Conservation (phyloP, 2,113 vertebrate species). For the Engystomops pustulosus region DNA sequence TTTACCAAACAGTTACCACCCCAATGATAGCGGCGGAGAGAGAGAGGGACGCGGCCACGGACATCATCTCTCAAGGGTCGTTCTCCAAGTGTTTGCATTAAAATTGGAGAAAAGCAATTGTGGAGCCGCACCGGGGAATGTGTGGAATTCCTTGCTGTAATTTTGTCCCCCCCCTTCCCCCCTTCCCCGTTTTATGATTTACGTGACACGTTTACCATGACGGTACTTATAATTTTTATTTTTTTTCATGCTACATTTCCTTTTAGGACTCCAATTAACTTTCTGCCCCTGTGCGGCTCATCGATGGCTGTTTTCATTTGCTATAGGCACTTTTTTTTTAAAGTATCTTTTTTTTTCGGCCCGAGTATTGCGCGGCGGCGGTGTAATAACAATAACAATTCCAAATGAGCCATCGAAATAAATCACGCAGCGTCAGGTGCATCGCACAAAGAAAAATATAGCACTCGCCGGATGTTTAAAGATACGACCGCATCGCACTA, state of each 20-base stretch:
- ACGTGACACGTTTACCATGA: slow-evolving; percentile 24
- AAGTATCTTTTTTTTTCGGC: slow-evolving; percentile 52
- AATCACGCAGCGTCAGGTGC: slow-evolving; percentile 35
- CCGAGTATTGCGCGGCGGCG: not conserved
- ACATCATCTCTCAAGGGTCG: slow-evolving; percentile 51
- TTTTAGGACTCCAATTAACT: slow-evolving; percentile 58
- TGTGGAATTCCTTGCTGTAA: slow-evolving; percentile 25
- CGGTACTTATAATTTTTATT: slow-evolving; percentile 53
- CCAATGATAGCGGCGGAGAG: slow-evolving; percentile 34
- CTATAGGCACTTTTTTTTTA: slow-evolving; percentile 40
- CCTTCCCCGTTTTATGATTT: slow-evolving; percentile 29
- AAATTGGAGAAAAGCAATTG: slow-evolving; percentile 48
- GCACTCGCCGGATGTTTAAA: slow-evolving; percentile 35
- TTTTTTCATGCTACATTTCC: slow-evolving; percentile 52
- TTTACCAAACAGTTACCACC: slow-evolving; percentile 31
- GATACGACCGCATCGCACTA: slow-evolving; percentile 15
- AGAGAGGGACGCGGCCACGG: slow-evolving; percentile 28
- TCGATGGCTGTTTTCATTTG: slow-evolving; percentile 35
- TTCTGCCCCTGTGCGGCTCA: slow-evolving; percentile 22
- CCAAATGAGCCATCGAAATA: slow-evolving; percentile 54
- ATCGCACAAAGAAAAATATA: slow-evolving; percentile 36
- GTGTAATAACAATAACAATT: slow-evolving; percentile 56
- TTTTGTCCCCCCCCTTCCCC: not conserved
- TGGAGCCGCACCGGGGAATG: not conserved
- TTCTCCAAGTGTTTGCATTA: slow-evolving; percentile 25